Evolutionary conservation across 2,113 vertebrate species (phyloP), one percentile per base, ranked within the genome.

Genomic region (Machaerirhynchus nigripectus): DNA sequence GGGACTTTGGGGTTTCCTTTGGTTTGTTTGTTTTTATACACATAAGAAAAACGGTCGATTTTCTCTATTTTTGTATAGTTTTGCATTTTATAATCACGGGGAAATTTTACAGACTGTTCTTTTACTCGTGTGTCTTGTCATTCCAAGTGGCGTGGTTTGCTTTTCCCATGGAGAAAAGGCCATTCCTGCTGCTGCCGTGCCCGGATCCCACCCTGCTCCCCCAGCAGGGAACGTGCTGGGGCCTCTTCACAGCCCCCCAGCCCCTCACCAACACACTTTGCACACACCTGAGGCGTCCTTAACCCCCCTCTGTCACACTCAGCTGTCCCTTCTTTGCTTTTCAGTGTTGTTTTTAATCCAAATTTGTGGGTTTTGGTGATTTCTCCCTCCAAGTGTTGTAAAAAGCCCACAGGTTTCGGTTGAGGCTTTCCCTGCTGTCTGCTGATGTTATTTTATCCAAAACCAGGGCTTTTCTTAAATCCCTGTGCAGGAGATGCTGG

Each of bases 41-140:
- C 95, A 56, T 93, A 82, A 95, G 77, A 91, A 93, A 93, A 96
- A 91, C 2, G 73, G 69, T 96, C 69, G 35, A 47, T 96, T 94
- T 94, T 96, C 85, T 98, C 97, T 98, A 98, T 98, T 98, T 98
- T 98, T 98, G 81, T 98, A 98, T 98, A 84, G 76, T 88, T 97
- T 98, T 90, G 92, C 96, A 96, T 98, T 98, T 98, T 98, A 74
- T 98, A 97, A 96, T 96, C 94, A 96, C 9, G 75, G 95, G 95
- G 95, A 95, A 74, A 91, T 94, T 94, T 93, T 95, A 94, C 24
- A 57, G 90, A 76, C 94, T 91, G 24, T 98, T 96, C 77, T 97
- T 97, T 97, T 84, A 50, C 91, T 93, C 10, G 84, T 90, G 81
- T 65, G 92, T 86, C 59, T 95, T 83, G 90, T 95, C 94, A 88